These are phyloP conservation scores for Bombus picipes DNA, from an alignment of 1,140 invertebrate species.

Conservation along the genomic window DNA sequence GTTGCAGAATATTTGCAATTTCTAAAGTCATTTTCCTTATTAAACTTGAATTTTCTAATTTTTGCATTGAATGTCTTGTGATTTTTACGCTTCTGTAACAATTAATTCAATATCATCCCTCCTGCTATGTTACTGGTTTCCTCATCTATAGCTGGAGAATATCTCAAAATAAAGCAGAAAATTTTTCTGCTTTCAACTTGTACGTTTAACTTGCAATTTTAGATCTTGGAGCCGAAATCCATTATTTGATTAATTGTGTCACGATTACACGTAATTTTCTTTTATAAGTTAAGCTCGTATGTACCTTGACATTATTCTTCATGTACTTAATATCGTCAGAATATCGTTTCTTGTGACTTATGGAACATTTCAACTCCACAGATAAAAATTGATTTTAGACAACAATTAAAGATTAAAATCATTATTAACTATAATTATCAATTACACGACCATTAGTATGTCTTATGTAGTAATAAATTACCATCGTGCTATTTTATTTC, in stretches of 20 bases:
- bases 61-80: constrained; percentile 77
- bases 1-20: constrained; percentile 58
- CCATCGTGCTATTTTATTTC: constrained; percentile 74
- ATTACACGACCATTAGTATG: constrained; percentile 77
- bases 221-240: constrained; percentile 71
- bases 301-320: constrained; percentile 60
- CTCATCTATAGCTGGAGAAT: constrained; percentile 69
- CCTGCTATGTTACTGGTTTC: constrained; percentile 66
- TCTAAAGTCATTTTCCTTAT: constrained; percentile 48
- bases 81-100: constrained; percentile 81
- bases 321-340: constrained; percentile 33
- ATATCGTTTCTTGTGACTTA: constrained; percentile 52
- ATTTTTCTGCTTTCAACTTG: constrained; percentile 70
- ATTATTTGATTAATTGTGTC: constrained; percentile 63
- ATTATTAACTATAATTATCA: constrained; percentile 81
- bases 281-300: constrained; percentile 67
- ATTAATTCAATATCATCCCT: constrained; percentile 80
- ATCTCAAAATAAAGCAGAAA: constrained; percentile 75
- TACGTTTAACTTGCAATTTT: constrained; percentile 71
- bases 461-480: constrained; percentile 76
- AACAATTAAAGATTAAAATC: constrained; percentile 82
- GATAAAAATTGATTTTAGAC: constrained; percentile 81
- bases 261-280: constrained; percentile 59
- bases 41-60: constrained; percentile 55
- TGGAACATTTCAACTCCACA: constrained; percentile 67